Conservation (phyloP, 2,888 invertebrate species). For the Drosophila melanosoma region DNA sequence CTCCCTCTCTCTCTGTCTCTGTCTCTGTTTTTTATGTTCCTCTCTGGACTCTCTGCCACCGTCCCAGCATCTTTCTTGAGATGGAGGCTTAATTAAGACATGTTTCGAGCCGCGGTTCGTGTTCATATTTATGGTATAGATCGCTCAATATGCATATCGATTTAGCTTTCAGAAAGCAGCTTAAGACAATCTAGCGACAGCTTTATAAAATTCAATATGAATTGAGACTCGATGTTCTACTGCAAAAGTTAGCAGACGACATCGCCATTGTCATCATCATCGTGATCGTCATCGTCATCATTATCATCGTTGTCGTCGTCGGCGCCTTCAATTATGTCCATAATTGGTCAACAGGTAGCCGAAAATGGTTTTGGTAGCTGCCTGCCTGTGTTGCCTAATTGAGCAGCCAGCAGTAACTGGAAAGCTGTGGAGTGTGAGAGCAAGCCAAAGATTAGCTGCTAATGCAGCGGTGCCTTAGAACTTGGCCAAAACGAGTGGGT, state of each 20-base stretch:
- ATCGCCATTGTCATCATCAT: conserved; percentile 37
- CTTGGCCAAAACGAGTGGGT: conserved; percentile 16
- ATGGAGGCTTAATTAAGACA: conserved; percentile 76
- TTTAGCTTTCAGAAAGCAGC: conserved; percentile 58
- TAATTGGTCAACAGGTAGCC: conserved; percentile 79
- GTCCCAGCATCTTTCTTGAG: conserved; percentile 27
- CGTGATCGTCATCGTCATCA: background rate
- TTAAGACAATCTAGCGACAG: conserved; percentile 62
- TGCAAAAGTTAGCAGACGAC: conserved; percentile 35
- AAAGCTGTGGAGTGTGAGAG: conserved; percentile 28
- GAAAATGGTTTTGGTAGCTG: conserved; percentile 66
- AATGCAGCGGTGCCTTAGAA: conserved; percentile 40
- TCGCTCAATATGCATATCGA: conserved; percentile 77
- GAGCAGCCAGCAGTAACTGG: conserved; percentile 43
- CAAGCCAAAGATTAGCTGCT: conserved; percentile 28
- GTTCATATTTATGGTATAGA: conserved; percentile 77
- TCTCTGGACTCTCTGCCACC: background rate
- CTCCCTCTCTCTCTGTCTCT: no score
- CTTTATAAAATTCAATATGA: conserved; percentile 56
- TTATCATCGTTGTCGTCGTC: conserved; percentile 45
- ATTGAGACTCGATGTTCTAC: conserved; percentile 22
- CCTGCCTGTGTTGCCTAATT: conserved; percentile 55
- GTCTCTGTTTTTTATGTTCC: no score
- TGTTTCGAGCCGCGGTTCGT: conserved; percentile 67
- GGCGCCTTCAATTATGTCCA: conserved; percentile 76